Conservation (phyloP, 1,140 invertebrate species). For the Berghia stephanieae region DNA sequence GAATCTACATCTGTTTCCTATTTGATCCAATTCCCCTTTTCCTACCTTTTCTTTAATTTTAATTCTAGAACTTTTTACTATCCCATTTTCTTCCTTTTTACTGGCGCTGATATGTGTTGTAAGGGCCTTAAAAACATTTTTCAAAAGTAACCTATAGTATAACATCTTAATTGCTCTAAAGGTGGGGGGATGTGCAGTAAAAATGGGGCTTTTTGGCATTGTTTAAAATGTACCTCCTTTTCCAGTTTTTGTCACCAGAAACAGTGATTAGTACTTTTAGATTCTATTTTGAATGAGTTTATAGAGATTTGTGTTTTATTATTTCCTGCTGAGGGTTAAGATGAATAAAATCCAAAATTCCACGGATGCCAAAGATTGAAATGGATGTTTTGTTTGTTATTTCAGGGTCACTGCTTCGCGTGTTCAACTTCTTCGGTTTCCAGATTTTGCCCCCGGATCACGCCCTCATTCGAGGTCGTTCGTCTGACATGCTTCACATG, state of each 20-base stretch:
- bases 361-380: background rate
- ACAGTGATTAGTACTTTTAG: background rate
- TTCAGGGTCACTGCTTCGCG: slow-evolving; percentile 83
- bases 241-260: background rate
- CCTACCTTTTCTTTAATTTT: too few relatives aligned
- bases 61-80: too few relatives aligned
- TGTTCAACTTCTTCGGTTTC: slow-evolving; percentile 97
- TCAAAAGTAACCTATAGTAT: too few relatives aligned
- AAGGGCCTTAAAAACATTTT: too few relatives aligned
- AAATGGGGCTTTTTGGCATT: too few relatives aligned
- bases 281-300: background rate
- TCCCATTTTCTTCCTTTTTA: too few relatives aligned
- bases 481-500: slow-evolving; percentile 62
- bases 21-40: too few relatives aligned
- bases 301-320: background rate
- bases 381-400: slow-evolving; percentile 36
- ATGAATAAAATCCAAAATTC: background rate
- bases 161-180: too few relatives aligned
- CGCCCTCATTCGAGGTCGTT: slow-evolving; percentile 69
- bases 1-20: too few relatives aligned
- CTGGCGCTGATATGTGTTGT: too few relatives aligned
- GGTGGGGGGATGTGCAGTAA: too few relatives aligned
- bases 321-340: background rate
- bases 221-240: too few relatives aligned
- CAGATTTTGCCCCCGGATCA: slow-evolving; percentile 83